A percentile compares a stretch with the other conserved stretches of the same genome.
Evolutionary conservation across 2,113 vertebrate species (phyloP).

Genomic region (Lagopus muta): DNA sequence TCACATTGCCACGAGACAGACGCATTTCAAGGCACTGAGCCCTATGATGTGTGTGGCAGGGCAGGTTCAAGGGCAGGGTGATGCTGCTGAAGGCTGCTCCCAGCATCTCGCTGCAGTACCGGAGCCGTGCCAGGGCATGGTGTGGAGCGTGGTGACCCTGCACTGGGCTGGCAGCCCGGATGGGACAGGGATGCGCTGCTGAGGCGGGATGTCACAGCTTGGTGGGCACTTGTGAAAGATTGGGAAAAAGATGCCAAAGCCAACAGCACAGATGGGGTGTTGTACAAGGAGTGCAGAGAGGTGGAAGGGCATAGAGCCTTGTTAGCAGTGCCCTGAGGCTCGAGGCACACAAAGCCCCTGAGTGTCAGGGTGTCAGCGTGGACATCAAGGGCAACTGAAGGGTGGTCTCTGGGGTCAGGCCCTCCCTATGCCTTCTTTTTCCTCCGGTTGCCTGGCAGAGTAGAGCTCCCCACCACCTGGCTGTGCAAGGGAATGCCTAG

Average conservation of each 20-base stretch:
- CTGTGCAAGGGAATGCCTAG: background rate
- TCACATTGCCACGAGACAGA: accelerated
- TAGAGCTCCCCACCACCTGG: background rate
- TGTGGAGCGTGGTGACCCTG: accelerated
- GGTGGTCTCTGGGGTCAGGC: background rate
- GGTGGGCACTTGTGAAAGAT: background rate
- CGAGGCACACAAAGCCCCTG: conserved; percentile 24
- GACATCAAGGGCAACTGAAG: background rate
- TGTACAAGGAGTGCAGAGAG: conserved; percentile 45
- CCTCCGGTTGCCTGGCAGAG: background rate
- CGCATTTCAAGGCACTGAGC: background rate
- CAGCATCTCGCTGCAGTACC: background rate
- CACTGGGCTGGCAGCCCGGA: background rate
- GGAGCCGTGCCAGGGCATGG: accelerated
- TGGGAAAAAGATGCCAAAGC: background rate
- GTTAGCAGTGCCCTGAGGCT: background rate
- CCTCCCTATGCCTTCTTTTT: background rate
- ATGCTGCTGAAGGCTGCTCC: background rate
- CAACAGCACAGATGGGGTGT: background rate
- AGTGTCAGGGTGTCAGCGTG: background rate
- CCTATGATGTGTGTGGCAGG: accelerated
- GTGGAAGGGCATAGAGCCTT: conserved; percentile 15
- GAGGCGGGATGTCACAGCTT: background rate
- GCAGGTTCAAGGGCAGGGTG: background rate
- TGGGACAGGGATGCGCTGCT: background rate